These are phyloP conservation scores for Archivesica marissinica DNA, from an alignment of 1,140 invertebrate species.

Conservation along the genomic window DNA sequence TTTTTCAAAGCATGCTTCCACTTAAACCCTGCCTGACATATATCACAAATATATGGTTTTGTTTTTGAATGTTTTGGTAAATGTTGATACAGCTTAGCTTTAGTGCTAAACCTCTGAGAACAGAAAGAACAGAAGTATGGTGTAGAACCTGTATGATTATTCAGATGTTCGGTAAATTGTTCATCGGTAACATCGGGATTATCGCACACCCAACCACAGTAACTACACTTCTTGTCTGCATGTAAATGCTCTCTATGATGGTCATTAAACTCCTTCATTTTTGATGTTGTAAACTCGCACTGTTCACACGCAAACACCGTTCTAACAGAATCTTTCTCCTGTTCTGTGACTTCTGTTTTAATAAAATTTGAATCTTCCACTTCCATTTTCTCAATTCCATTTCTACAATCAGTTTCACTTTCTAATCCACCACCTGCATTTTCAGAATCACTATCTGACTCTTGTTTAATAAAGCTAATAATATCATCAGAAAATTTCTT, in stretches of 20 bases:
- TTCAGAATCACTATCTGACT: slow-evolving; percentile 28
- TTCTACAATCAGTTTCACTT: no score
- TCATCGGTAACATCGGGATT: slow-evolving; percentile 72
- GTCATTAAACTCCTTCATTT: slow-evolving; percentile 71
- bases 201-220: slow-evolving; percentile 85
- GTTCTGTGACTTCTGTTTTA: slow-evolving; percentile 33
- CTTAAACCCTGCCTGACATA: slow-evolving; percentile 87
- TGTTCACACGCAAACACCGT: slow-evolving; percentile 73
- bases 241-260: slow-evolving; percentile 84
- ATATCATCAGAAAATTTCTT: slow-evolving; percentile 51
- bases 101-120: slow-evolving; percentile 85
- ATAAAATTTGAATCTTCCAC: slow-evolving; percentile 31
- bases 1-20: slow-evolving; percentile 86
- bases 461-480: slow-evolving; percentile 52
- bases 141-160: slow-evolving; percentile 84
- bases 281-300: slow-evolving; percentile 69
- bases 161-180: slow-evolving; percentile 84
- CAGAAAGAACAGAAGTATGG: slow-evolving; percentile 86
- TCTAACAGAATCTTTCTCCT: not conserved
- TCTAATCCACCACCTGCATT: not conserved
- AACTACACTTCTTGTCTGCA: slow-evolving; percentile 84
- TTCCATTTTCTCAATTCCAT: slow-evolving; percentile 16
- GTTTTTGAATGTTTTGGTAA: slow-evolving; percentile 85
- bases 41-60: slow-evolving; percentile 86
- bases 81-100: slow-evolving; percentile 85